phyloP scores from a whole-genome alignment of 2,797 vertebrate species.

The Chaetodon trifasciatus region DNA sequence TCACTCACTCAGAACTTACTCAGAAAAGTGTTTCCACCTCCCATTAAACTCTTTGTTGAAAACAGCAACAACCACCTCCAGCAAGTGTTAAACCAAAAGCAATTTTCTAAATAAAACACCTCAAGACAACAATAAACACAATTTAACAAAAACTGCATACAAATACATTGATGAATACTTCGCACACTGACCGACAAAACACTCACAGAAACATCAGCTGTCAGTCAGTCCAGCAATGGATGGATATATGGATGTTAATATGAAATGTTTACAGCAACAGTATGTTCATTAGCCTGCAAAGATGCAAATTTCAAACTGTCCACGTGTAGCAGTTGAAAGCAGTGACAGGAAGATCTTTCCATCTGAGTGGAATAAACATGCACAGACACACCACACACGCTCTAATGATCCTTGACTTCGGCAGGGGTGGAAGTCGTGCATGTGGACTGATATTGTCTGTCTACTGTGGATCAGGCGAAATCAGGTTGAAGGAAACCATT shows the following conservation, averaged over 20 bases:
- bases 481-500: slow-evolving; percentile 48
- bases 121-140: too few relatives aligned
- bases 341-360: slow-evolving; percentile 12
- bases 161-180: too few relatives aligned
- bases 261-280: background rate
- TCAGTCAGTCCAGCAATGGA: background rate
- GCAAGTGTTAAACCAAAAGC: too few relatives aligned
- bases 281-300: background rate
- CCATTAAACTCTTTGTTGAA: too few relatives aligned
- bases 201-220: background rate
- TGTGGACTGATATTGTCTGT: slow-evolving; percentile 34
- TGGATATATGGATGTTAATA: background rate
- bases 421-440: slow-evolving; percentile 14
- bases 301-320: slow-evolving; percentile 49
- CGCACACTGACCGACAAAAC: background rate
- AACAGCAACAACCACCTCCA: too few relatives aligned
- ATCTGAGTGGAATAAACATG: slow-evolving; percentile 11
- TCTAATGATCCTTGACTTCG: slow-evolving; percentile 30
- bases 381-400: slow-evolving; percentile 15
- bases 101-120: too few relatives aligned
- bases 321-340: slow-evolving; percentile 50
- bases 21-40: too few relatives aligned
- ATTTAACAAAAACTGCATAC: too few relatives aligned
- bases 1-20: too few relatives aligned
- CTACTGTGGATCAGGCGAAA: slow-evolving; percentile 49